Evolutionary conservation across 2,113 vertebrate species (phyloP).

Genomic region (Peromyscus californicus): DNA sequence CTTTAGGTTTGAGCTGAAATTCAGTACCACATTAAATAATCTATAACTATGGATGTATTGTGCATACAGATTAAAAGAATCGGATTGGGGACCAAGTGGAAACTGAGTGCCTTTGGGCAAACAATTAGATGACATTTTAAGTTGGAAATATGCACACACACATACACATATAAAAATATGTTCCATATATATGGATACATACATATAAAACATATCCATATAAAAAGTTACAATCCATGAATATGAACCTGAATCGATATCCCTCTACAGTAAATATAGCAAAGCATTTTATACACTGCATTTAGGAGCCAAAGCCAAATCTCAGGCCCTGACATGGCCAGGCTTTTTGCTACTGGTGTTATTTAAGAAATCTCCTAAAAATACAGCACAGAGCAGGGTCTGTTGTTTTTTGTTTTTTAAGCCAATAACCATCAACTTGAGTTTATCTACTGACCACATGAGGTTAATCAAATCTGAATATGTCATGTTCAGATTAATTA

Average conservation of each 20-base stretch:
- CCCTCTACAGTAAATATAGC: constrained; percentile 16
- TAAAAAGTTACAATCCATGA: constrained; percentile 2
- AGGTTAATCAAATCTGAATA: constrained; percentile 78
- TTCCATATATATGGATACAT: background rate
- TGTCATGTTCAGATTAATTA: constrained; percentile 76
- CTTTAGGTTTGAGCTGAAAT: constrained; percentile 83
- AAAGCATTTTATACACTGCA: constrained; percentile 22
- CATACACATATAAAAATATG: background rate
- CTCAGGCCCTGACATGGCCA: background rate
- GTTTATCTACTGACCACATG: constrained; percentile 76
- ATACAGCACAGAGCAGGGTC: background rate
- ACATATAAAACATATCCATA: background rate
- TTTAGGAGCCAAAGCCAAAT: constrained; percentile 47
- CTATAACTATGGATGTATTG: constrained; percentile 73
- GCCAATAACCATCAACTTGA: constrained; percentile 35
- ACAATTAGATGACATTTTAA: constrained; percentile 55
- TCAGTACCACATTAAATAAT: constrained; percentile 80
- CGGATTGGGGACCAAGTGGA: constrained; percentile 51
- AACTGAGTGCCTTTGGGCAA: constrained; percentile 44
- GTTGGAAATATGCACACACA: constrained; percentile 15
- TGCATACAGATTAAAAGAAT: constrained; percentile 82
- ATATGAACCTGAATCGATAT: constrained; percentile 40
- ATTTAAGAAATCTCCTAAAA: constrained; percentile 58
- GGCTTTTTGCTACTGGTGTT: constrained; percentile 28
- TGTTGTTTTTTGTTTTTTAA: constrained; percentile 40